Base-by-base conservation (phyloP, 2,888 invertebrate species). In the Drosophila picticornis region DNA sequence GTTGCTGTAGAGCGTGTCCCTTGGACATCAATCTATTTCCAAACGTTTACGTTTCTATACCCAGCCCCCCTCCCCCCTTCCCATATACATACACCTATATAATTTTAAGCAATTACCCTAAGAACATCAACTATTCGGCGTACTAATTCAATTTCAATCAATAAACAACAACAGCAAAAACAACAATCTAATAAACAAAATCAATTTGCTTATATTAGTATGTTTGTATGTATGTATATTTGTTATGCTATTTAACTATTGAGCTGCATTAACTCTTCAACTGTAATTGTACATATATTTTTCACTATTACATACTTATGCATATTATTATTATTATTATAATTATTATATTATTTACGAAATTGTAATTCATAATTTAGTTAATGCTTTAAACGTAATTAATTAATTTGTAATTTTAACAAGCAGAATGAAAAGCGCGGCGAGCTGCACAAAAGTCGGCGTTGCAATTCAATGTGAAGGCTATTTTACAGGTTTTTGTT, bases 401-500 rank as follows among this genome's bases (percentile, higher is more conserved):
- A 77, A 66, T 69, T 81, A 77, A 59, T 65, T 68, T 69, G 55
- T 71, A 72, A 71, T 67, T 69, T 76, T 62, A 73, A 72, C 48
- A 72, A 69, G 60, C 25, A 73, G 61, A 61, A 79, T 51, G 72
- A 74, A 80, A 70, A 72, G 60, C 80, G 75, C 73, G 75, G 72
- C 75, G 48, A 70, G 74, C 61, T 59, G 32, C 50, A 59, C 53
- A 57, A 51, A 57, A 32, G 38, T 70, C 70, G 79, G 70, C 84
- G 73, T 75, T 76, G 87, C 80, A 75, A 72, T 80, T 85, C 74
- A 79, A 82, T 86, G 85, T 87, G 81, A 88, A 89, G 85, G 88
- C 88, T 90, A 90, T 91, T 91, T 91, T 89, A 87, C 89, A 91
- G 91, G 89, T 90, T 91, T 91, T 90, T 78, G 79, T 81, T 90